Percentiles rank a stretch among this genome's conserved stretches.
These are phyloP conservation scores for Stegostoma tigrinum DNA, from an alignment of 2,113 vertebrate species.

Conservation along the genomic window DNA sequence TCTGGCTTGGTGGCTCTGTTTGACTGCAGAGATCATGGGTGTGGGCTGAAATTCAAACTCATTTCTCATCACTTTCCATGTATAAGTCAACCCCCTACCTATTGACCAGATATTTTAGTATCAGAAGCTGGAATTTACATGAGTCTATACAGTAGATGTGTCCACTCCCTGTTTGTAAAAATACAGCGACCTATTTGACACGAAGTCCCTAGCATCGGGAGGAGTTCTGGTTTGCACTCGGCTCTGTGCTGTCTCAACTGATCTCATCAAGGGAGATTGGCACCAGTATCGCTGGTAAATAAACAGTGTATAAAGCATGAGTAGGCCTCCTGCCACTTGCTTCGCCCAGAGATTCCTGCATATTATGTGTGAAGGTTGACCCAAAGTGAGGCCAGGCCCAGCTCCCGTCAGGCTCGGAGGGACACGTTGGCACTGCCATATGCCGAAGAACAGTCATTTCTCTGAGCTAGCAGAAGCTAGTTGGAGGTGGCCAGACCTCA, in stretches of 20 bases:
- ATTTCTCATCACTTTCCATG: too few species aligned
- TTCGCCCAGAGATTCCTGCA: neutral
- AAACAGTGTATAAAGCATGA: too few species aligned
- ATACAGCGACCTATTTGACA: neutral
- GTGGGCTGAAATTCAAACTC: too few species aligned
- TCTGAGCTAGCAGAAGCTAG: neutral
- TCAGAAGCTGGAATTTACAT: too few species aligned
- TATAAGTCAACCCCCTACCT: too few species aligned
- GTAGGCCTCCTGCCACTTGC: too few species aligned
- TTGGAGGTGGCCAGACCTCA: neutral
- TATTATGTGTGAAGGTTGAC: neutral
- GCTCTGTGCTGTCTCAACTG: neutral
- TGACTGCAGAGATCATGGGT: too few species aligned
- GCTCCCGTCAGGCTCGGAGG: neutral
- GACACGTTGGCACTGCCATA: neutral
- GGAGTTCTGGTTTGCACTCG: neutral
- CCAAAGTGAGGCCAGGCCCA: neutral
- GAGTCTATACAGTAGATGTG: neutral
- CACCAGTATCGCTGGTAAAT: neutral
- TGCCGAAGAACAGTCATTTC: neutral
- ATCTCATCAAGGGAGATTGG: neutral
- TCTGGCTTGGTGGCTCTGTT: too few species aligned
- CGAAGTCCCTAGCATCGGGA: neutral
- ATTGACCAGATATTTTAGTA: too few species aligned
- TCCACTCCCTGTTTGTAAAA: neutral